Conservation (phyloP, 2,888 invertebrate genomes). For the Sceliomorpha sp. region DNA sequence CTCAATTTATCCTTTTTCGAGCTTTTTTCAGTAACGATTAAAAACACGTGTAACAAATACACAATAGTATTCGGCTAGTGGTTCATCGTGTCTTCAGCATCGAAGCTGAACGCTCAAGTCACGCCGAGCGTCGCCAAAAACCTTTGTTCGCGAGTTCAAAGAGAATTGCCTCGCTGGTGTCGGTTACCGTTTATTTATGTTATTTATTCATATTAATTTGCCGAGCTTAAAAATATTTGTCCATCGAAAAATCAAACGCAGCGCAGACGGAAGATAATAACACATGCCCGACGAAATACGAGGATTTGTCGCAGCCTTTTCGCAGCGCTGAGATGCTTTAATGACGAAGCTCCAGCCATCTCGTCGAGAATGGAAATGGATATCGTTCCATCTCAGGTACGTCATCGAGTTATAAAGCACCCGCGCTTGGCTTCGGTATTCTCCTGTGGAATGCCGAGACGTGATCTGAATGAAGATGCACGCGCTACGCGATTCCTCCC, state of each 20-base stretch:
- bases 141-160: not conserved
- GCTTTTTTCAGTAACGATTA: too few relatives aligned
- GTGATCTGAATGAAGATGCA: constrained; percentile 53
- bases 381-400: constrained; percentile 42
- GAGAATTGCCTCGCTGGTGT: not conserved
- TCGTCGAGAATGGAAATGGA: constrained; percentile 32
- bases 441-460: constrained; percentile 44
- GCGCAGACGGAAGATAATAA: not conserved
- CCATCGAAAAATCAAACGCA: not conserved
- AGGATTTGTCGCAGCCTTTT: not conserved
- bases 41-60: too few relatives aligned
- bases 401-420: constrained; percentile 55
- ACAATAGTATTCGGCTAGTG: too few relatives aligned
- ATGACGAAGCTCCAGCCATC: constrained; percentile 33
- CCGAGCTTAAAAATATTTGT: not conserved
- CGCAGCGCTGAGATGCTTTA: constrained; percentile 5
- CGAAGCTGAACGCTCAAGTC: not conserved
- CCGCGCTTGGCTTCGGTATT: constrained; percentile 46
- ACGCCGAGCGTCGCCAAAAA: not conserved
- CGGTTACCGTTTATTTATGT: not conserved
- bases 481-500: constrained; percentile 29
- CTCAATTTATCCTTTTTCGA: too few relatives aligned
- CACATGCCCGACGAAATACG: not conserved
- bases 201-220: constrained; percentile 1
- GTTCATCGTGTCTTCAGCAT: too few relatives aligned